Evolutionary conservation across 1,140 invertebrate genomes (phyloP).

Genomic region (Gerris buenoi): DNA sequence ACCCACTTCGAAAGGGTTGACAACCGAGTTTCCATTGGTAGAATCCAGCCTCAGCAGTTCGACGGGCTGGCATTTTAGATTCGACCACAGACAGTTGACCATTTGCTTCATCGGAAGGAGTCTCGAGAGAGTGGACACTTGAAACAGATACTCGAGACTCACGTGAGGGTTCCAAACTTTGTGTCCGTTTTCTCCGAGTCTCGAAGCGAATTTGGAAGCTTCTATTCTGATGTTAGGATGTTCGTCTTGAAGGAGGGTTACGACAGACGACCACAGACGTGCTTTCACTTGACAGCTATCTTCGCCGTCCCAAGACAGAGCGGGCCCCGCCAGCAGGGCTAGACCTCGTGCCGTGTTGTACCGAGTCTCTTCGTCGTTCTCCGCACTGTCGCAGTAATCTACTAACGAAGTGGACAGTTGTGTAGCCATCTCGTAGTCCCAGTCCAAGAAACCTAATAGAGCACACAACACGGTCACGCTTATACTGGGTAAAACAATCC

Average conservation of each 20-base stretch:
- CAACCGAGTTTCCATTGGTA: background rate
- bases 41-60: slow-evolving; percentile 1
- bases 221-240: slow-evolving; percentile 7
- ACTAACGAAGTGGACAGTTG: background rate
- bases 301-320: background rate
- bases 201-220: slow-evolving; percentile 12
- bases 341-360: slow-evolving; percentile 4
- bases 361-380: slow-evolving; percentile 3
- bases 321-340: background rate
- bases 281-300: slow-evolving; percentile 1
- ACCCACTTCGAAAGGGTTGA: slow-evolving; percentile 2
- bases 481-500: background rate
- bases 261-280: slow-evolving; percentile 8
- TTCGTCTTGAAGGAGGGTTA: slow-evolving; percentile 14
- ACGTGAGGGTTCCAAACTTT: slow-evolving; percentile 8
- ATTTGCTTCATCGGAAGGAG: slow-evolving; percentile 6
- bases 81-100: slow-evolving; percentile 4
- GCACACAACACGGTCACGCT: background rate
- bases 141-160: slow-evolving; percentile 4
- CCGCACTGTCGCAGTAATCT: background rate
- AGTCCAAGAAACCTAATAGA: background rate
- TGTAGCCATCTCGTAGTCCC: slow-evolving; percentile 1
- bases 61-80: slow-evolving; percentile 1
- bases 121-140: background rate
- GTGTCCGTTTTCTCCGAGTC: background rate